Base-by-base conservation (phyloP, 2,797 vertebrate genomes). In the Epinephelus malabaricus region DNA sequence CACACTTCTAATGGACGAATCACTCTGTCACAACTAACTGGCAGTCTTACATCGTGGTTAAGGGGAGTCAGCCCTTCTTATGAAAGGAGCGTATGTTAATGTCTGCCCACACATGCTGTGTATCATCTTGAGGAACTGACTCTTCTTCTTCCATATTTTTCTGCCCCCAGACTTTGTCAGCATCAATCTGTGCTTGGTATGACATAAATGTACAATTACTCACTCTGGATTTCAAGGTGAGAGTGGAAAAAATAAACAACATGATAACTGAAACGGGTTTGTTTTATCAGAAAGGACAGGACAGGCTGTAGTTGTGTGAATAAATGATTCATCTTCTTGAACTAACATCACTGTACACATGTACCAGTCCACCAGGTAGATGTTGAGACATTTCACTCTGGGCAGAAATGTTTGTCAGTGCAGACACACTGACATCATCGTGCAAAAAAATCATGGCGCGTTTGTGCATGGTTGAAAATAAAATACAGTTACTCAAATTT, bases 61-160 rank as follows among this genome's bases (percentile, higher is more conserved):
- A 38, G 62, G 69, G 43, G 55, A 53, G 60, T 9, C 46, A 43
- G 50, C 30, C 40, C 43, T 45, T 63, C 67, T 58, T 21, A 0
- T 65, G 43, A 72, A n/a, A 17, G 19, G 27, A 61, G 13, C 21
- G 17, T 15, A 58, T 79, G 65, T 56, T 25, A 55, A 64, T 23
- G 19, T 65, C 79, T 25, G 69, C 78, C 84, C 9, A 79, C 80
- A 49, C 66, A 23, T 7, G 21, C 17, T 55, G 1, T 45, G 40
- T 14, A 13, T 87, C 59, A 56, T 78, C 65, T 46, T 66, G 34
- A 17, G 43, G 25, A 51, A 13, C 43, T 55, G 30, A n/a, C 17
- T 76, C 51, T 23, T 78, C 79, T 53, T 62, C 30, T 5, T 59
- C 66, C 12, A 18, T 2, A 51, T 21, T 47, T 58, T 78, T 66